These are phyloP conservation scores for Clistopyga incitator DNA, from an alignment of 2,888 invertebrate species.

Conservation along the genomic window DNA sequence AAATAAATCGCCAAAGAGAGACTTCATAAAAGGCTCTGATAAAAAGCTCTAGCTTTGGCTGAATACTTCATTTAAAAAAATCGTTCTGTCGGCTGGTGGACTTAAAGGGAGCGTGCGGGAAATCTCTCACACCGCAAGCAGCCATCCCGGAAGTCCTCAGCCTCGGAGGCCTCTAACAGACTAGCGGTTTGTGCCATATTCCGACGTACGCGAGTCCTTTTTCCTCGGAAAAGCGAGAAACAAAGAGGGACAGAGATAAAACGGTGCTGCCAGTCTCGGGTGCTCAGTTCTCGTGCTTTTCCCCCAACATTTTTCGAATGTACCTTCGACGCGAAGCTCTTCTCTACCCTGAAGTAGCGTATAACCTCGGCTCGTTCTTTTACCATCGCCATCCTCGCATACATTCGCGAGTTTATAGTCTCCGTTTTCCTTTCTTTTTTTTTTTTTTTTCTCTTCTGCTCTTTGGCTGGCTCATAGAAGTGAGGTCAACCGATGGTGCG, in stretches of 20 bases:
- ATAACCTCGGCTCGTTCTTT: background rate
- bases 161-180: background rate
- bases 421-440: constrained; percentile 13
- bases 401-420: background rate
- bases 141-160: background rate
- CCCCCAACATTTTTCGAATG: constrained; percentile 7
- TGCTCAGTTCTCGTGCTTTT: background rate
- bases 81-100: background rate
- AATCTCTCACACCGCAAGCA: background rate
- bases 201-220: background rate
- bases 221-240: background rate
- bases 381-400: background rate
- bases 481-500: constrained; percentile 10
- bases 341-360: constrained; percentile 10
- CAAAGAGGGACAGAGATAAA: constrained; percentile 14
- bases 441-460: background rate
- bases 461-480: background rate
- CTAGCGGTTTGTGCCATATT: too few relatives aligned
- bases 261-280: background rate
- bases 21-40: background rate
- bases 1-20: background rate
- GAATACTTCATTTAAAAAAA: background rate
- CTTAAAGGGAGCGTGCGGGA: background rate
- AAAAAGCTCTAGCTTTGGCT: background rate
- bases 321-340: constrained; percentile 25